Base-by-base conservation (phyloP, 2,888 invertebrate genomes). In the Mamestra brassicae region DNA sequence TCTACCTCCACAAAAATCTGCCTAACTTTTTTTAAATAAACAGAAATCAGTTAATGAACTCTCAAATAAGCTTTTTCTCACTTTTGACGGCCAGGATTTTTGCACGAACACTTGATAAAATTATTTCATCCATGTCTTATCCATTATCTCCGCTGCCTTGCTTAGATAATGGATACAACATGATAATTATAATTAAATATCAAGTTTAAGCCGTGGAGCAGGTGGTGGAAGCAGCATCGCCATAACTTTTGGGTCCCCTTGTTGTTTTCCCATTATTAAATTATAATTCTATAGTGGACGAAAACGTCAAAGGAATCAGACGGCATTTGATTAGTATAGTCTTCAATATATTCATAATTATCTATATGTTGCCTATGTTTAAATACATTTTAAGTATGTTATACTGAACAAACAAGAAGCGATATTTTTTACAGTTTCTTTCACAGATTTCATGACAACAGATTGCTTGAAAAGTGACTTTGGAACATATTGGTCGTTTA, bases 201-300 rank as follows among this genome's bases (percentile, higher is more conserved):
- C 89, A 92, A 91, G 92, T 83, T 88, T 89, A 88, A 91, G 90
- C 91, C 89, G 84, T 84, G 92, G 90, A 90, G 92, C 94, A 94
- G 94, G 94, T 95, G 94, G 90, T 84, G 84, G 82, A 82, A 83
- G 87, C 80, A 83, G 83, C 89, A 89, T 80, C 45, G 50, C 52
- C 92, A 94, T 93, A 93, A 94, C 62, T 76, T 62, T 68, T 55
- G 8, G 42, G n/a, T 62, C 61, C 17, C 26, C 4, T n/a, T 36
- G 76, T 55, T 68, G 50, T 76, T 76, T 62, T 62, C 50, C 42
- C 50, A 68, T 52, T 17, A 68, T 68, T 68, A 57, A 67, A 76
- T 50, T 76, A 42, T 45, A 13, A 62, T 50, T 4, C 10, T 26
- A 45, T 17, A 45, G 15, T 55, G 61, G 50, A 55, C 11, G 2